A percentile compares a stretch with the other conserved stretches of the same genome.
phyloP scores from a whole-genome alignment of 2,113 vertebrate genomes.

The Mirza zaza region DNA sequence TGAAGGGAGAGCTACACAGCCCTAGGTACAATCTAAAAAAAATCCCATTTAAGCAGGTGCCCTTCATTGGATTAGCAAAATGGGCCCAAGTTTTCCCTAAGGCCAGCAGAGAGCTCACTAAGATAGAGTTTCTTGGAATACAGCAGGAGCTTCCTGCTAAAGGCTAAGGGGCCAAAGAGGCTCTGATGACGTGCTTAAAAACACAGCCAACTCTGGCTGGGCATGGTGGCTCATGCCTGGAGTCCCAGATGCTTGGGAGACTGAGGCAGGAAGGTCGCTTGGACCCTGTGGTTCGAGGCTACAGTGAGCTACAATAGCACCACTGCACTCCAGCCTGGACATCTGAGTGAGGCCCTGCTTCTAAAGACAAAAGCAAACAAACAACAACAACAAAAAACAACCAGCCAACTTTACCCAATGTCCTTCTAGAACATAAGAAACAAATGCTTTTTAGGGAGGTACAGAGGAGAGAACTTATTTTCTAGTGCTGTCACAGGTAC shows the following conservation, averaged over 20 bases:
- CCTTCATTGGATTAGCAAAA: neutral
- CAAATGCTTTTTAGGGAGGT: neutral
- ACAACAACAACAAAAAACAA: too few species aligned
- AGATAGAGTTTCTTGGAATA: neutral
- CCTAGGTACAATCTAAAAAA: neutral
- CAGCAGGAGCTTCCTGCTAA: neutral
- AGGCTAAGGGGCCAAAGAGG: neutral
- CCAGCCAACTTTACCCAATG: fast-evolving
- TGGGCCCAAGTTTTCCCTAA: neutral
- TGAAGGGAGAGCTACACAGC: neutral
- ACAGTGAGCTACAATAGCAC: too few species aligned
- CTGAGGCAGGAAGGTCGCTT: neutral
- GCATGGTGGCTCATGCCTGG: too few species aligned
- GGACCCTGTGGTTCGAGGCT: too few species aligned
- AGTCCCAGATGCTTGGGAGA: neutral
- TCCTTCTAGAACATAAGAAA: neutral
- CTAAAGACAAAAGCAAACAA: neutral
- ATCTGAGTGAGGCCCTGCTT: too few species aligned
- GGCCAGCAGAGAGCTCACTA: neutral
- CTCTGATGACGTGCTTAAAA: fast-evolving
- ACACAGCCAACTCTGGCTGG: neutral
- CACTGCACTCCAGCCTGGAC: too few species aligned
- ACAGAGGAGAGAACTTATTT: neutral
- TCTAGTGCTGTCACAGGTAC: neutral
- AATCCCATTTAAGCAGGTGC: neutral